A percentile compares a stretch with the other conserved stretches of the same genome.
Conservation (phyloP, 2,888 invertebrate genomes). For the Theretra japonica region DNA sequence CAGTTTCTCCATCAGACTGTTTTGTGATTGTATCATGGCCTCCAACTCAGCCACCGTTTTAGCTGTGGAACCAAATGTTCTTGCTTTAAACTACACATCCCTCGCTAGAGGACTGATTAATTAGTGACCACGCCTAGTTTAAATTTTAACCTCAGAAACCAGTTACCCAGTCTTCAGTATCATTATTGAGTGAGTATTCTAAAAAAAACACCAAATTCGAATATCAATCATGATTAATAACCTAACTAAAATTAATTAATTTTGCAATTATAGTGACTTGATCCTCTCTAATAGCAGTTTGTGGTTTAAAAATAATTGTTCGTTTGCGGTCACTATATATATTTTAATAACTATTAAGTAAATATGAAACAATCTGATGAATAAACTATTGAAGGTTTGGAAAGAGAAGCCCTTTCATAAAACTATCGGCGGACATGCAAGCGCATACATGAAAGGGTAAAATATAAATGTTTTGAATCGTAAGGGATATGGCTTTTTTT, state of each 20-base stretch:
- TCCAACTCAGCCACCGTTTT: slow-evolving; percentile 95
- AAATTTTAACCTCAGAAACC: too few species aligned
- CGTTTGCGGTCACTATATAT: background rate
- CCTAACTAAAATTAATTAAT: background rate
- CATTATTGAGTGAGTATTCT: background rate
- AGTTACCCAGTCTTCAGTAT: background rate
- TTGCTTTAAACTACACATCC: slow-evolving; percentile 69
- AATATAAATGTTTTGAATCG: slow-evolving; percentile 82
- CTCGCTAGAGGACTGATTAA: slow-evolving; percentile 1
- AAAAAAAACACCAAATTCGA: background rate
- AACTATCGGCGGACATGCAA: slow-evolving; percentile 73
- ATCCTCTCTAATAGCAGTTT: background rate
- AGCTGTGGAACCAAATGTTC: slow-evolving; percentile 87
- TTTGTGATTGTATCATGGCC: slow-evolving; percentile 95
- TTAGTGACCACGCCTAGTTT: slow-evolving; percentile 7
- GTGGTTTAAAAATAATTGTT: background rate
- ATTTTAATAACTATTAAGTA: slow-evolving; percentile 21
- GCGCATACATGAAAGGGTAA: slow-evolving; percentile 82
- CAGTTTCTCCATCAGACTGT: slow-evolving; percentile 96
- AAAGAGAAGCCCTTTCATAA: slow-evolving; percentile 77
- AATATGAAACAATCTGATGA: slow-evolving; percentile 85
- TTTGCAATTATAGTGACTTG: background rate
- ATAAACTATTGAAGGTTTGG: slow-evolving; percentile 87
- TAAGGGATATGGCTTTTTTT: slow-evolving; percentile 27
- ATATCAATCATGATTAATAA: background rate